Base-by-base conservation (phyloP, 2,797 vertebrate species). In the Coranthus polyacanthus region DNA sequence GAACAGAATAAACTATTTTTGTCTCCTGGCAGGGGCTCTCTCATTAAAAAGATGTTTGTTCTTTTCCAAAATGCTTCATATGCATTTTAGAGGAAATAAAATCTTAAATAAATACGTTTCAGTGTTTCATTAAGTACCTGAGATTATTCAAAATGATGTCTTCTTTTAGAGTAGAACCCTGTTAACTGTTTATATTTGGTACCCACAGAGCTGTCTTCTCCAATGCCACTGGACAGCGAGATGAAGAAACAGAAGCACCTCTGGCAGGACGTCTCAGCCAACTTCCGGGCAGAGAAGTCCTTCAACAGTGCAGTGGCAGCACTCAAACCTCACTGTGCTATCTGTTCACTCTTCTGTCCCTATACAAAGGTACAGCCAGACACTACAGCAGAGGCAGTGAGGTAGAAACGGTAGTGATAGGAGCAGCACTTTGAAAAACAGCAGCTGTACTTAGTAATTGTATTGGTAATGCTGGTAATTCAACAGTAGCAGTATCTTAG, bases 331-430 rank as follows among this genome's bases (percentile, higher is more conserved):
- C 92, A 95, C 91, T 99, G 98, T 26, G 96, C 97, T 49, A 81
- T 99, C 80, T 99, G 98, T 39, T 95, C 94, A 1, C 94, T 99
- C 36, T 99, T 99, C 86, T 97, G 94, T 72, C 95, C 96, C 0
- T 98, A 96, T n/a, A 90, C 90, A 21, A 95, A 95, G 97, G 98
- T 98, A 93, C 75, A 37, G 11, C 6, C 39, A 26, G 29, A 12
- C 44, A 12, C 13, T 32, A 16, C 47, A 54, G 36, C 32, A 11
- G 12, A 17, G 7, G 12, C 0, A 39, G 1, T 64, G 20, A 63
- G n/a, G n/a, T 37, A 26, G 4, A 13, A 12, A 12, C 10, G 29
- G 29, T 8, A 9, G 29, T 32, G 29, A 9, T 32, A 32, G 29
- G n/a, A n/a, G n/a, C n/a, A n/a, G n/a, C n/a, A n/a, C n/a, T n/a